phyloP scores from a whole-genome alignment of 2,113 vertebrate genomes.

The Ceyx margarethae region DNA sequence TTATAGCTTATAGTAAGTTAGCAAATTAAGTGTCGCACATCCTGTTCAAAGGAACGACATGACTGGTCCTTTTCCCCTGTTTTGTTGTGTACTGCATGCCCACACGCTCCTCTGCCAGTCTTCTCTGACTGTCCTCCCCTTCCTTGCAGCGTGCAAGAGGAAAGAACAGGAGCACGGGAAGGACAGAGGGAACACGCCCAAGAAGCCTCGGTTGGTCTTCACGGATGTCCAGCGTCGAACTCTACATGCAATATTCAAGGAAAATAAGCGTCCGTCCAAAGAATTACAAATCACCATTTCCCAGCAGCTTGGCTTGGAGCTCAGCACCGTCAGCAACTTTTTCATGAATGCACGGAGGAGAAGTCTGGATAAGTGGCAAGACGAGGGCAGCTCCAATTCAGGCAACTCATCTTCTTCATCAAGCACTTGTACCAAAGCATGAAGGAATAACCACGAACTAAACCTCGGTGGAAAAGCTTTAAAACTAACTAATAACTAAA shows the following conservation, averaged over 20 bases:
- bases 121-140: constrained; percentile 46
- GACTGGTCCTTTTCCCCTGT: not conserved
- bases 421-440: constrained; percentile 99
- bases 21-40: not conserved
- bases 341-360: constrained; percentile 98
- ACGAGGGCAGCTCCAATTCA: constrained; percentile 89
- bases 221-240: constrained; percentile 98
- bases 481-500: constrained; percentile 78
- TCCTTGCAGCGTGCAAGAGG: constrained; percentile 92
- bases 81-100: not conserved
- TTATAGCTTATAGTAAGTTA: not conserved
- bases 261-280: constrained; percentile 99
- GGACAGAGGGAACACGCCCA: constrained; percentile 88
- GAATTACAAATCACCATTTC: constrained; percentile 98
- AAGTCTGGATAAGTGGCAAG: constrained; percentile 99
- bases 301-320: constrained; percentile 97
- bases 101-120: fast-evolving
- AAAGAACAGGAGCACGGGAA: constrained; percentile 97
- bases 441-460: constrained; percentile 85
- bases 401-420: constrained; percentile 87
- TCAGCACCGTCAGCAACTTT: constrained; percentile 99
- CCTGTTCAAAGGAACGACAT: not conserved
- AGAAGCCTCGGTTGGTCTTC: constrained; percentile 97
- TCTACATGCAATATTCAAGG: constrained; percentile 99
- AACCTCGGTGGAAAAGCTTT: constrained; percentile 84